Evolutionary conservation across 2,888 invertebrate species (phyloP).

Genomic region (Melanophora roralis): DNA sequence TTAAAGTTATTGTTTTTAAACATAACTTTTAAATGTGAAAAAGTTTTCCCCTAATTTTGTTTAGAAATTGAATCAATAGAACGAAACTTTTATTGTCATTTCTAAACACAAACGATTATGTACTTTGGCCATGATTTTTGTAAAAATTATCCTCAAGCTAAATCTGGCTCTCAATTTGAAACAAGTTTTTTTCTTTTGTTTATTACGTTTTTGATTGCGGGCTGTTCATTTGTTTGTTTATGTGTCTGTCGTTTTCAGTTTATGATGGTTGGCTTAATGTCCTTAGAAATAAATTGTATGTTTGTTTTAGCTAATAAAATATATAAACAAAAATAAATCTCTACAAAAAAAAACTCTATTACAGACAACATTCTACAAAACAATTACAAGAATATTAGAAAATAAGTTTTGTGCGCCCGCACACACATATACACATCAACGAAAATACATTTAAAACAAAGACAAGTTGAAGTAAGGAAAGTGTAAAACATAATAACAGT

Average conservation of each 20-base stretch:
- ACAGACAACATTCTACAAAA: constrained; percentile 29
- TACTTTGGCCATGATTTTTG: constrained; percentile 14
- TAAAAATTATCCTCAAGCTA: background rate
- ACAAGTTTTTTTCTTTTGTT: background rate
- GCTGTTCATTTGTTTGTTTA: background rate
- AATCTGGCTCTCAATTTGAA: background rate
- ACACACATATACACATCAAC: background rate
- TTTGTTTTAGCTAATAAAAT: background rate
- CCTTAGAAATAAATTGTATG: background rate
- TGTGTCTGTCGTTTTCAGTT: constrained; percentile 24
- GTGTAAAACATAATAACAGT: too few species aligned
- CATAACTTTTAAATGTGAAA: background rate
- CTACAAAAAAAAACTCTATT: background rate
- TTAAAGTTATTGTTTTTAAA: background rate
- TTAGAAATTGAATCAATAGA: background rate
- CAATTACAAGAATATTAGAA: constrained; percentile 49
- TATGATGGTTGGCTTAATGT: constrained; percentile 39
- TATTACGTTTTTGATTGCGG: background rate
- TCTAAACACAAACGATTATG: background rate
- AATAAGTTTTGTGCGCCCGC: constrained; percentile 46
- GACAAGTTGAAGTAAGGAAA: too few species aligned
- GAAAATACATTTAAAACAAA: background rate
- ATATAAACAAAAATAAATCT: background rate
- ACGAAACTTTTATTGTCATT: constrained; percentile 8
- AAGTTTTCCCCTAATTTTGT: background rate